Percentiles rank a stretch among this genome's conserved stretches.
Evolutionary conservation across 2,888 invertebrate species (phyloP).

Genomic region (Diarsia rubi): DNA sequence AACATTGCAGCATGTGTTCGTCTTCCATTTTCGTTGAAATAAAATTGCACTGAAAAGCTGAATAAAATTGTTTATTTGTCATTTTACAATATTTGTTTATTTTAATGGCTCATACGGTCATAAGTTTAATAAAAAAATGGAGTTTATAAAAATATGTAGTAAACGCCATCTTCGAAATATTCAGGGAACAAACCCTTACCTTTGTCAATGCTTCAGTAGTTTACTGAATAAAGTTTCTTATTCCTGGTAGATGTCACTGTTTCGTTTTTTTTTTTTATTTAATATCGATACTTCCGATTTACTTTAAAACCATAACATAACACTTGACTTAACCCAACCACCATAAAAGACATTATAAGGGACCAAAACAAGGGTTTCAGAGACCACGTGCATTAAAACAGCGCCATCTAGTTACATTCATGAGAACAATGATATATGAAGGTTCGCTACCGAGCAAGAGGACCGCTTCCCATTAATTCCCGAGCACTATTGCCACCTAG

Average conservation of each 20-base stretch:
- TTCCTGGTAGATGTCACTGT: background rate
- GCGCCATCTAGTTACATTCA: constrained; percentile 1
- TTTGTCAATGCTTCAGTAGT: background rate
- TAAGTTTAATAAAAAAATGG: background rate
- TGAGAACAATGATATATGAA: background rate
- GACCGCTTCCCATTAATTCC: background rate
- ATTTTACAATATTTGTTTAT: background rate
- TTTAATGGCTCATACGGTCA: background rate
- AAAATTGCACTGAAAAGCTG: background rate
- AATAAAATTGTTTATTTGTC: background rate
- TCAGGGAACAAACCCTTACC: background rate
- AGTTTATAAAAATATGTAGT: background rate
- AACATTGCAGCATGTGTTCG: background rate
- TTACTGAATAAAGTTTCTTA: background rate
- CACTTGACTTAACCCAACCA: background rate
- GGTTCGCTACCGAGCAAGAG: background rate
- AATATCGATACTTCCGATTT: background rate
- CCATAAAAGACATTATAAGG: no score
- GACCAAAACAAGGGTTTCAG: background rate
- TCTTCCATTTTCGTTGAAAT: background rate
- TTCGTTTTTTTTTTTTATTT: no score
- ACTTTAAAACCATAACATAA: background rate
- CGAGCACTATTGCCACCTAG: constrained; percentile 2
- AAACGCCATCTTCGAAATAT: constrained; percentile 9
- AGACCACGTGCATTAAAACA: background rate